phyloP scores from a whole-genome alignment of 2,113 vertebrate genomes.

The Actenoides hombroni region DNA sequence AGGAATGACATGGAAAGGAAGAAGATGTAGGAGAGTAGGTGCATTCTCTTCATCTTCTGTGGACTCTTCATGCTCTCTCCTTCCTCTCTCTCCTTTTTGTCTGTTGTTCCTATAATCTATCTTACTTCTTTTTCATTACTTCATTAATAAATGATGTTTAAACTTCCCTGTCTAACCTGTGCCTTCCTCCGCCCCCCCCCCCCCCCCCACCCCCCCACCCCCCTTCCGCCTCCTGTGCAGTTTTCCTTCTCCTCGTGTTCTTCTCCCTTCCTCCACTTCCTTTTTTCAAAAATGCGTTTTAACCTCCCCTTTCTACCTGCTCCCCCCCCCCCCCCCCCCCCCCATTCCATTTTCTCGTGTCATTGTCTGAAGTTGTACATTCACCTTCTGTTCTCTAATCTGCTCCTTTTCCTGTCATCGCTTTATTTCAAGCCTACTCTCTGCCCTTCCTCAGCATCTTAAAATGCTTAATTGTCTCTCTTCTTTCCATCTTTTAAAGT shows the following conservation, averaged over 20 bases:
- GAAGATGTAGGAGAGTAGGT: background rate
- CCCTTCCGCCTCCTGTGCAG: too few relatives aligned
- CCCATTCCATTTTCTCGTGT: background rate
- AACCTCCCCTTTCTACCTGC: too few relatives aligned
- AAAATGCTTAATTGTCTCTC: background rate
- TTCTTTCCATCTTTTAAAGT: background rate
- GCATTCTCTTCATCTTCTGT: background rate
- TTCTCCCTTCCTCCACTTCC: too few relatives aligned
- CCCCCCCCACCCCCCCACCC: fast-evolving
- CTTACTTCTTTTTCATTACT: background rate
- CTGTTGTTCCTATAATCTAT: background rate
- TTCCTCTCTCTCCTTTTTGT: background rate
- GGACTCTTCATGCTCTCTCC: background rate
- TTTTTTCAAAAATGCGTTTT: too few relatives aligned
- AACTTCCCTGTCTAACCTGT: background rate
- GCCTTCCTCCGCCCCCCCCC: background rate
- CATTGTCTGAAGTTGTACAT: slow-evolving; percentile 12
- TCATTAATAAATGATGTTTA: background rate
- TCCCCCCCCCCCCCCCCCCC: too few relatives aligned
- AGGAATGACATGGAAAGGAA: background rate
- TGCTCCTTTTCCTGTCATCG: background rate
- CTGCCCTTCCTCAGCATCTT: background rate
- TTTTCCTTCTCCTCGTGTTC: too few relatives aligned
- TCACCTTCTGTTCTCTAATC: background rate
- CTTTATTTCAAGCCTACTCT: slow-evolving; percentile 12